Conservation (phyloP, 2,113 vertebrate genomes). For the Recurvirostra avosetta region DNA sequence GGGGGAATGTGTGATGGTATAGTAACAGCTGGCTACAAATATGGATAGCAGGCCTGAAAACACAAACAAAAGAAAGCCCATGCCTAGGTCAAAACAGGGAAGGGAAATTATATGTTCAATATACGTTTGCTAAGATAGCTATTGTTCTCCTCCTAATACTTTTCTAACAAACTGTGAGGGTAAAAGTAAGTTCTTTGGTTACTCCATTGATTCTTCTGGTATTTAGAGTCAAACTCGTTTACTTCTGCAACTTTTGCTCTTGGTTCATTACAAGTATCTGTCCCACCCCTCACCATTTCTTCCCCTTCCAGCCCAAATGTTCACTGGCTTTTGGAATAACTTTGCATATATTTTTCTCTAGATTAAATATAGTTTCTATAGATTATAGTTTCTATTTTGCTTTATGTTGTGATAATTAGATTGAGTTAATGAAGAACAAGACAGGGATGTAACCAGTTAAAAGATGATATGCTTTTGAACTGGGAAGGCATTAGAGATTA, state of each 20-base stretch:
- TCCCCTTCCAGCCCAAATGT: not conserved
- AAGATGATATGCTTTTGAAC: not conserved
- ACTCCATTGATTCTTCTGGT: not conserved
- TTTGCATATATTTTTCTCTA: not conserved
- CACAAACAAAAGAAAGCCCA: not conserved
- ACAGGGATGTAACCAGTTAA: not conserved
- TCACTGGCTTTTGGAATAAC: not conserved
- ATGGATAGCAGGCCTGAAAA: not conserved
- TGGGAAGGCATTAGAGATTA: not conserved
- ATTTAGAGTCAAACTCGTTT: not conserved
- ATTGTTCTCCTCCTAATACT: not conserved
- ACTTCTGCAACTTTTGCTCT: not conserved
- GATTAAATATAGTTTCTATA: too few relatives aligned
- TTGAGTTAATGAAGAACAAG: not conserved
- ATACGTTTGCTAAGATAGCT: not conserved
- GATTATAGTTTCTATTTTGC: not conserved
- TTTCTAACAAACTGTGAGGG: not conserved
- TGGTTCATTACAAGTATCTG: not conserved
- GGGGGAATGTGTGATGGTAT: not conserved
- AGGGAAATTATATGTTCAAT: not conserved
- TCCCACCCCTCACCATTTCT: not conserved
- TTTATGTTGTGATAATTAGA: not conserved
- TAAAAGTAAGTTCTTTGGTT: not conserved
- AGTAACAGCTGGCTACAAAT: conserved; percentile 16
- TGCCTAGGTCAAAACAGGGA: not conserved